Base-by-base conservation (phyloP, 1,140 invertebrate genomes). In the Drosophila eugracilis region DNA sequence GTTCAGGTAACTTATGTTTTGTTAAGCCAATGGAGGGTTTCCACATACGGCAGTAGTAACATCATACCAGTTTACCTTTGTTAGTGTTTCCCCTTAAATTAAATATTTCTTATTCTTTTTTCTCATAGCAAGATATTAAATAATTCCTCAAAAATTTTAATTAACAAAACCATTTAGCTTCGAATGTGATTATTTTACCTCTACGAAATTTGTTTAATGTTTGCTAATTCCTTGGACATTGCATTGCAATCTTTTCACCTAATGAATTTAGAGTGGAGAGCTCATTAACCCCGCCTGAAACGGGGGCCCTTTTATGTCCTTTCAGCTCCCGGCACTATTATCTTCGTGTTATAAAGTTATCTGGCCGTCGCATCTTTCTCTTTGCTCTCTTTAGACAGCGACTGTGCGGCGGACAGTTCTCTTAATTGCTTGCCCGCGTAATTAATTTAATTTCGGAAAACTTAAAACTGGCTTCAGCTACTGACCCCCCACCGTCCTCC, bases 401-500 rank as follows among this genome's bases (percentile, higher is more conserved):
- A 6, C 66, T 36, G 47, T 77, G 75, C 52, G 26, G 50, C 49
- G 72, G 78, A 80, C 78, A 80, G 78, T 81, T 80, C 75, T 59
- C 78, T 79, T 81, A 80, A 80, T 80, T 80, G 78, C 78, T 76
- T 76, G 78, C 66, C 53, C 78, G 78, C 78, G 78, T 80, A 80
- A 80, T 80, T 80, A 80, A 80, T 80, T 80, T 80, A 80, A 80
- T 80, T 80, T 72, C 36, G 57, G 15, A 80, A 67, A 80, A 80
- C 78, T 80, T 79, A 79, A 79, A 80, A 81, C 77, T 80, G 65
- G 36, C 48, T 28, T 15, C 65, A 41, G 45, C 47, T 32, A 17
- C 32, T 39, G 47, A 21, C 12, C 14, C 34, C 54, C 26, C 28
- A 17, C 17, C 39, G 14, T 47, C 22, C 55, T 24, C 44, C 42